Base-by-base conservation (phyloP, 1,140 invertebrate genomes). In the Thaumetopoea pityocampa region DNA sequence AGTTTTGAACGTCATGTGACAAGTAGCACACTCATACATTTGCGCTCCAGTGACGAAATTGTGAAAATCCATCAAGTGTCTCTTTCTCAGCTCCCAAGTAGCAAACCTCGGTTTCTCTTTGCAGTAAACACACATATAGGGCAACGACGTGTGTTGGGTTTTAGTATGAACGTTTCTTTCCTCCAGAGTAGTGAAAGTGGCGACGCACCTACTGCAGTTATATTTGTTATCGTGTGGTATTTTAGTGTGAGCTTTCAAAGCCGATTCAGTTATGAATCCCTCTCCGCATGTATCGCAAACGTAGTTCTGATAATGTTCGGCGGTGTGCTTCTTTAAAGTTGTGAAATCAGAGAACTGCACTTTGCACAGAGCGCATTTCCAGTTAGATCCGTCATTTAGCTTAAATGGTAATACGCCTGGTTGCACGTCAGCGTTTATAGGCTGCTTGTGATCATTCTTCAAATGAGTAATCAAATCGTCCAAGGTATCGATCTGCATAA, bases 1-100 rank as follows among this genome's bases (percentile, higher is more conserved):
- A 6, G 77, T 76, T 35, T 79, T 80, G 34, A 89, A 89, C 27
- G 76, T 82, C 67, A 87, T 86, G 15, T 83, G 81, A 32, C 88
- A 89, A 7, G 76, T 76, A 0, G 73, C 76, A 28, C 84, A 86
- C 24, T 85, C 79, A 32, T 84, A 83, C 63, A 72, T 74, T 27
- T 78, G 70, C 0, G 79, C 73, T 0, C 71, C 70, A 0, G 78
- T n/a, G n/a, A n/a, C n/a, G 33, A 76, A 79, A 38, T 81, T 84
- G 20, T 85, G 80, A 17, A 76, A 65, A 49, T 84, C 78, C 63
- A 79, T 73, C 0, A 82, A 40, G 38, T 83, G 79, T 0, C 73
- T 47, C 38, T 76, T 73, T 4, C 77, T 47, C 1, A 77, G 26
- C 28, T 84, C 72, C 76, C 77, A 82, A 1, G 72, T 79, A 0